Evolutionary conservation across 2,888 invertebrate species (phyloP).

Genomic region (Gymnocheta viridis): DNA sequence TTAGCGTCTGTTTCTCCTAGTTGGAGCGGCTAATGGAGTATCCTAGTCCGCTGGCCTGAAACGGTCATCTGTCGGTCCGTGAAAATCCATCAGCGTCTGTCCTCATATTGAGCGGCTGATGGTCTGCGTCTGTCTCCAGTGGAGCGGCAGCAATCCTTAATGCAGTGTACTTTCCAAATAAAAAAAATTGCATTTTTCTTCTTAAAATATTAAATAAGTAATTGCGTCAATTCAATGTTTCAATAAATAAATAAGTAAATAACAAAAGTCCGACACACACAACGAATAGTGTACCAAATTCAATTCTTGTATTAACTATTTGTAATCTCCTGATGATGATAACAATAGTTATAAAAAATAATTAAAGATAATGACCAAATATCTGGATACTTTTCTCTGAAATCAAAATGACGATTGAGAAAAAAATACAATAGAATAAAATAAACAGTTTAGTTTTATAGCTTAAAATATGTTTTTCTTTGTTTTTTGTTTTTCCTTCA

Average conservation of each 20-base stretch:
- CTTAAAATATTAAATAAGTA: background rate
- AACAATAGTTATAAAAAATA: background rate
- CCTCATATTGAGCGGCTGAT: no score
- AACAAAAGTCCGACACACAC: background rate
- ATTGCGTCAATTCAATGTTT: background rate
- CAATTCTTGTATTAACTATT: background rate
- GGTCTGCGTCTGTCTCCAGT: no score
- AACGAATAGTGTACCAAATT: background rate
- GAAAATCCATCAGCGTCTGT: no score
- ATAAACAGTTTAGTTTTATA: background rate
- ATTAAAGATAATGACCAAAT: background rate
- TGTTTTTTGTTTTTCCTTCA: background rate
- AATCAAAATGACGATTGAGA: background rate
- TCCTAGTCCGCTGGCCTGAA: no score
- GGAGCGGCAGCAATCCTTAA: no score
- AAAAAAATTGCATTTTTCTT: background rate
- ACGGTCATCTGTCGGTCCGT: no score
- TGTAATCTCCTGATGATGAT: background rate
- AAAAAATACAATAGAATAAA: background rate
- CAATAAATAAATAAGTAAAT: background rate
- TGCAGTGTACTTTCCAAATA: no score
- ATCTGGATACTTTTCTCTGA: background rate
- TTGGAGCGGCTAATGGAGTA: no score
- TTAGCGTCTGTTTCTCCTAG: no score
- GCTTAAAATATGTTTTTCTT: background rate